A percentile compares a stretch with the other conserved stretches of the same genome.
phyloP scores from a whole-genome alignment of 2,797 vertebrate species.

The Anolis apletophallus region DNA sequence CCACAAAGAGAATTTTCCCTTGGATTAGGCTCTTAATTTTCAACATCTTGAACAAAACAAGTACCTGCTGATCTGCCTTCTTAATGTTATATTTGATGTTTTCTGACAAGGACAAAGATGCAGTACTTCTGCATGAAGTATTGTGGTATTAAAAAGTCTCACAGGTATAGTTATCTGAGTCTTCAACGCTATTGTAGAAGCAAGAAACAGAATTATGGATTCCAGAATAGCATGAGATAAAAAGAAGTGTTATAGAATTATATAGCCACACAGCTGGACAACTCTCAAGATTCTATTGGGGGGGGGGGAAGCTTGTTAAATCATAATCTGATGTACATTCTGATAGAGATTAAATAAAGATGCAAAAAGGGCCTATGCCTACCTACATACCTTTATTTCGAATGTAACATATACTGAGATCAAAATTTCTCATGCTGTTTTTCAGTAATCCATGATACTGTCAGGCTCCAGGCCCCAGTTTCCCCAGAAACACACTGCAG shows the following conservation, averaged over 20 bases:
- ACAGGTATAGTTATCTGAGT: slow-evolving; percentile 23
- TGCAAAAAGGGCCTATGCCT: not conserved
- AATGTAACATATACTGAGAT: too few species aligned
- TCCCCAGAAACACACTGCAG: too few species aligned
- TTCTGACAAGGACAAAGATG: slow-evolving; percentile 54
- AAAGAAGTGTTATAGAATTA: not conserved
- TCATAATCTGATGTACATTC: too few species aligned
- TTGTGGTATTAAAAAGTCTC: slow-evolving; percentile 24
- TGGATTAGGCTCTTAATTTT: slow-evolving; percentile 18
- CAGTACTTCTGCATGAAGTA: slow-evolving; percentile 16
- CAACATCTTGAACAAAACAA: slow-evolving; percentile 35
- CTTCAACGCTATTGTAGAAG: slow-evolving; percentile 23
- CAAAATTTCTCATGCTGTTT: too few species aligned
- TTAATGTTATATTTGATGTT: slow-evolving; percentile 42
- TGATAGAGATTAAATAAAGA: not conserved
- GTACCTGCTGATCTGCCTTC: slow-evolving; percentile 43
- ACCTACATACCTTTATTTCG: not conserved
- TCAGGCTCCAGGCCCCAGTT: too few species aligned
- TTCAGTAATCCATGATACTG: too few species aligned
- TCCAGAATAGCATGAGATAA: not conserved
- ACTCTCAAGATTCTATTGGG: too few species aligned
- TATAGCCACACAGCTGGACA: not conserved
- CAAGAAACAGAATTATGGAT: slow-evolving; percentile 8
- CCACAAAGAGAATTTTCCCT: slow-evolving; percentile 46
- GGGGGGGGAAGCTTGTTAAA: not conserved